Percentiles rank a stretch among this genome's conserved stretches.
These are phyloP conservation scores for Leiothrix lutea DNA, from an alignment of 2,113 vertebrate genomes.

Conservation along the genomic window DNA sequence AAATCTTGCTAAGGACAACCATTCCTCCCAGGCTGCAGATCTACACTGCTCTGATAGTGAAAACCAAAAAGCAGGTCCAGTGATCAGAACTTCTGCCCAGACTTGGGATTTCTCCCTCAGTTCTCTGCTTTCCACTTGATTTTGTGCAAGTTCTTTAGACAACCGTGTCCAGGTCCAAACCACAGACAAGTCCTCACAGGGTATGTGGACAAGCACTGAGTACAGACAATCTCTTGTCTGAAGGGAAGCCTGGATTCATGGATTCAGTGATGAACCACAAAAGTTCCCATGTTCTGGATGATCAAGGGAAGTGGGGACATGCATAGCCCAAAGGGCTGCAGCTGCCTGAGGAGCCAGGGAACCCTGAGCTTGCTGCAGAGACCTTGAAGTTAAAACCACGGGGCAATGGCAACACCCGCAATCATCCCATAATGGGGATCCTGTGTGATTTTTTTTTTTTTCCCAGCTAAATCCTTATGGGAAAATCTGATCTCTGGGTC, in stretches of 20 bases:
- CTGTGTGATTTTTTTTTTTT: neutral
- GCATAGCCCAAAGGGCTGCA: neutral
- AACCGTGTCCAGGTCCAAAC: neutral
- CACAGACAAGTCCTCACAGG: neutral
- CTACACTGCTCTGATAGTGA: neutral
- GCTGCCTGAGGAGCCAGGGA: neutral
- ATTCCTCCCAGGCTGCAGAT: neutral
- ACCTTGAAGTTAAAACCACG: neutral
- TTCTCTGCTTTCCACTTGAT: neutral
- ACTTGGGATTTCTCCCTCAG: neutral
- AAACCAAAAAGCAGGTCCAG: neutral
- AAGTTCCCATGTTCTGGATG: rapidly evolving
- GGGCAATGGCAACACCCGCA: neutral
- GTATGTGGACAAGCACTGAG: neutral
- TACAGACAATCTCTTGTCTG: neutral
- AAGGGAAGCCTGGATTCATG: neutral
- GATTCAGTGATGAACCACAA: neutral
- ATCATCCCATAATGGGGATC: neutral
- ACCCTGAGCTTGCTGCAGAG: neutral
- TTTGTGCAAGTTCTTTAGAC: neutral
- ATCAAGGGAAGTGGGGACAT: rapidly evolving
- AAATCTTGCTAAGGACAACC: neutral
- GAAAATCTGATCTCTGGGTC: neutral
- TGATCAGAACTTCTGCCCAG: neutral
- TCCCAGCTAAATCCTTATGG: neutral